These are phyloP conservation scores for Fistularia tabacaria DNA, from an alignment of 2,797 vertebrate species.

Conservation along the genomic window DNA sequence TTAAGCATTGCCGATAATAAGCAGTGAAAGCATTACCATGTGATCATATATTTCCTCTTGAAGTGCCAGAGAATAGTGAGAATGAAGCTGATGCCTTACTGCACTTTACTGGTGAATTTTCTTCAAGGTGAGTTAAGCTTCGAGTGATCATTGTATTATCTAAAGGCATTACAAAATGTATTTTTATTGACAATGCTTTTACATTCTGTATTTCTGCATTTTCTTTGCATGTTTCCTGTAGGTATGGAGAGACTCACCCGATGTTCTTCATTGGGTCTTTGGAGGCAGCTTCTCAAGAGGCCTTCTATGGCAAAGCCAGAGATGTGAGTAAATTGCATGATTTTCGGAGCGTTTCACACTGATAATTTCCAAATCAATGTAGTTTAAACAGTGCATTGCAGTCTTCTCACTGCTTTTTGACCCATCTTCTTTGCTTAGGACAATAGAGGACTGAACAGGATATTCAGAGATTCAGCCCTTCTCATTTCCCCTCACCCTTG, in stretches of 20 bases:
- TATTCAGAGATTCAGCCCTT: conserved; percentile 45
- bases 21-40: conserved; percentile 1
- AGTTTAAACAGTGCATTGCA: too few species aligned
- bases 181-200: background rate
- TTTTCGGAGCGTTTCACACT: conserved; percentile 3
- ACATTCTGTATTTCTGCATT: conserved; percentile 20
- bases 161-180: background rate
- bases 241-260: conserved; percentile 98
- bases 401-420: too few species aligned
- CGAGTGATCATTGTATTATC: background rate
- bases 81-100: conserved; percentile 99
- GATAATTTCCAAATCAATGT: too few species aligned
- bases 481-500: conserved; percentile 32
- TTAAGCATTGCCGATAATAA: background rate
- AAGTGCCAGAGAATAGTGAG: conserved; percentile 99
- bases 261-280: conserved; percentile 98
- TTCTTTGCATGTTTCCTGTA: conserved; percentile 56
- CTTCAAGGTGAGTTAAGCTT: conserved; percentile 85
- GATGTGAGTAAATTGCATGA: conserved; percentile 84
- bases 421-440: too few species aligned
- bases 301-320: conserved; percentile 99
- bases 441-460: too few species aligned
- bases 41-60: conserved; percentile 13
- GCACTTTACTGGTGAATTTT: conserved; percentile 99
- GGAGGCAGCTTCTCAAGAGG: conserved; percentile 99